A percentile compares a stretch with the other conserved stretches of the same genome.
Conservation (phyloP, 2,797 vertebrate species). For the Kryptolebias ocellatus region DNA sequence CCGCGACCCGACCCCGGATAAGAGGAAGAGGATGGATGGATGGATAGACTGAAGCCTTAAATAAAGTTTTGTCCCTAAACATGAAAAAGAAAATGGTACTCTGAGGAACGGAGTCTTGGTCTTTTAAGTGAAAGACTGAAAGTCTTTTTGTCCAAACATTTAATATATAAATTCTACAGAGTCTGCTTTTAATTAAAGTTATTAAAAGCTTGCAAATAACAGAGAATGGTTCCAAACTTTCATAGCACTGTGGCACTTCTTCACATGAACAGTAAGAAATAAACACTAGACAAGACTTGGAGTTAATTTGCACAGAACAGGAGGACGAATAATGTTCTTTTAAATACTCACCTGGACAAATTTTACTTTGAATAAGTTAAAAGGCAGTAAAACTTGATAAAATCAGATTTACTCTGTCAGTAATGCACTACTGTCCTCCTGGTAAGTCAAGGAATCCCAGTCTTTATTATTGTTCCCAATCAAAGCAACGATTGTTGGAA, state of each 20-base stretch:
- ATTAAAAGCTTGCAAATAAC: not conserved
- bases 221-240: not conserved
- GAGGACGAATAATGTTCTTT: conserved; percentile 17
- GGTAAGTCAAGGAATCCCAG: conserved; percentile 52
- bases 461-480: not conserved
- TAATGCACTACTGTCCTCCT: conserved; percentile 13
- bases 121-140: no score
- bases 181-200: conserved; percentile 3
- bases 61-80: no score
- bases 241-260: conserved; percentile 14
- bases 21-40: no score
- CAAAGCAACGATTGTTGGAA: not conserved
- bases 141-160: no score
- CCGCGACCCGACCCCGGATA: no score
- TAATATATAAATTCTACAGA: not conserved
- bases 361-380: no score
- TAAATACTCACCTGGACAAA: no score
- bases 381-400: no score
- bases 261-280: not conserved
- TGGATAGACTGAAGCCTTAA: no score
- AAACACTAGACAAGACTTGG: conserved; percentile 15
- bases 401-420: no score
- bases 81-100: no score
- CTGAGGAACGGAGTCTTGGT: no score
- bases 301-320: conserved; percentile 38